These are phyloP conservation scores for Andrena trimmerana DNA, from an alignment of 2,888 invertebrate species.

Conservation along the genomic window DNA sequence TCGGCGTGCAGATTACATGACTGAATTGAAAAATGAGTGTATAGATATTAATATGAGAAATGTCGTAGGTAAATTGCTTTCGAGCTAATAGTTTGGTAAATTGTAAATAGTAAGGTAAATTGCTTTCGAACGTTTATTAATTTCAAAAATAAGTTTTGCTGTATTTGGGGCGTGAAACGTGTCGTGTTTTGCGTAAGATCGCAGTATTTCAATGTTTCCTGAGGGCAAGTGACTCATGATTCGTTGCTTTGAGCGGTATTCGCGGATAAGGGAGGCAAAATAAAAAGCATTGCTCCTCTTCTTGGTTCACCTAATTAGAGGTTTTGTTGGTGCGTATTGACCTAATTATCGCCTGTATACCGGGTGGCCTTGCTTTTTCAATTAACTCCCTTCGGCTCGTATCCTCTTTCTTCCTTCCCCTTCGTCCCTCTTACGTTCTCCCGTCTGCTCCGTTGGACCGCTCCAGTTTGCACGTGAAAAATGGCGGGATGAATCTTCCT, in stretches of 20 bases:
- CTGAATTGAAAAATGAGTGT: too few species aligned
- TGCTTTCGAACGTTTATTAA: too few species aligned
- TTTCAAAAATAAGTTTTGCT: too few species aligned
- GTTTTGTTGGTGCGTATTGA: constrained; percentile 48
- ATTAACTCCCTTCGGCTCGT: constrained; percentile 27
- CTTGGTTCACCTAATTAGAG: constrained; percentile 29
- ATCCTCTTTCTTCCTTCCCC: constrained; percentile 4
- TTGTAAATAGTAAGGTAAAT: too few species aligned
- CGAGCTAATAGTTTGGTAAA: too few species aligned
- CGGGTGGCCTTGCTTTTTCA: constrained; percentile 26
- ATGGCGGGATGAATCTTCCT: constrained; percentile 23
- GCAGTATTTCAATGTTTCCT: neutral
- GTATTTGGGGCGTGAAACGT: neutral
- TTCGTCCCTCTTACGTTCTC: neutral
- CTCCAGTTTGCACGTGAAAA: constrained; percentile 32
- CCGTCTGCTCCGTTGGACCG: neutral
- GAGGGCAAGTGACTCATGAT: neutral
- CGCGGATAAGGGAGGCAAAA: neutral
- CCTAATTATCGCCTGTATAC: constrained; percentile 49
- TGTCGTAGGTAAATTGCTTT: too few species aligned
- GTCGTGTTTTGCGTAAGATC: neutral
- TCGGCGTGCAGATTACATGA: too few species aligned
- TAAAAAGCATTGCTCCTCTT: neutral
- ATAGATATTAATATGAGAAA: too few species aligned
- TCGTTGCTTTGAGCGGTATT: neutral